These are phyloP conservation scores for Sebastes kiyomatsui DNA, from an alignment of 2,797 vertebrate species.

Conservation along the genomic window DNA sequence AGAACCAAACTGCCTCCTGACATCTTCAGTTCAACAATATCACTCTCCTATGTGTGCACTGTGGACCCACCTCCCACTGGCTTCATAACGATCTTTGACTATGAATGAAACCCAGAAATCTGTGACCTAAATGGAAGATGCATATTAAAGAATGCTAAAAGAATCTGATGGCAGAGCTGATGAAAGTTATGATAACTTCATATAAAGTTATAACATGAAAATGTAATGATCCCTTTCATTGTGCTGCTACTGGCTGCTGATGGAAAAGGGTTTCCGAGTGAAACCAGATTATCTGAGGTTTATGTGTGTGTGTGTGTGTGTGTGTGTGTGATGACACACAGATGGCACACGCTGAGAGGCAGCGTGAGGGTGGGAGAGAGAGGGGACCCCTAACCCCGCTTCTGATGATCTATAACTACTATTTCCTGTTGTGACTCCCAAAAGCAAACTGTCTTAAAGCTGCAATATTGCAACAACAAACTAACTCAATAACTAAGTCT, in stretches of 20 bases:
- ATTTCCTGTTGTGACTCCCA: conserved; percentile 33
- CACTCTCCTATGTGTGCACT: not conserved
- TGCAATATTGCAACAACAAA: not conserved
- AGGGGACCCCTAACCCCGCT: not conserved
- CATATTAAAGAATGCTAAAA: not conserved
- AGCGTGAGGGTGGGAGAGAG: not conserved
- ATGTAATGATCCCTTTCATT: not conserved
- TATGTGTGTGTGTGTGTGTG: too few species aligned
- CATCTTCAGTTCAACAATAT: not conserved
- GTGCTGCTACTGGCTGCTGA: not conserved
- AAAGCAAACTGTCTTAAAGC: not conserved
- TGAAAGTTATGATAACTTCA: not conserved
- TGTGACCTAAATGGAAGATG: not conserved
- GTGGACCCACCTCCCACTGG: not conserved
- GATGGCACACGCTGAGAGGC: not conserved
- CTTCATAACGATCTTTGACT: too few species aligned
- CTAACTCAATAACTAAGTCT: not conserved
- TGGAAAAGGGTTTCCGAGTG: not conserved
- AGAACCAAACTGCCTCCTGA: not conserved
- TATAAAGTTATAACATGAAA: not conserved
- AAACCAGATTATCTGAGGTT: not conserved
- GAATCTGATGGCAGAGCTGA: not conserved
- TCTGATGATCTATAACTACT: conserved; percentile 16
- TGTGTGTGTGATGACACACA: not conserved
- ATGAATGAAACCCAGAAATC: not conserved